Evolutionary conservation across 1,140 invertebrate species (phyloP).

Genomic region (Bacillus rossius): DNA sequence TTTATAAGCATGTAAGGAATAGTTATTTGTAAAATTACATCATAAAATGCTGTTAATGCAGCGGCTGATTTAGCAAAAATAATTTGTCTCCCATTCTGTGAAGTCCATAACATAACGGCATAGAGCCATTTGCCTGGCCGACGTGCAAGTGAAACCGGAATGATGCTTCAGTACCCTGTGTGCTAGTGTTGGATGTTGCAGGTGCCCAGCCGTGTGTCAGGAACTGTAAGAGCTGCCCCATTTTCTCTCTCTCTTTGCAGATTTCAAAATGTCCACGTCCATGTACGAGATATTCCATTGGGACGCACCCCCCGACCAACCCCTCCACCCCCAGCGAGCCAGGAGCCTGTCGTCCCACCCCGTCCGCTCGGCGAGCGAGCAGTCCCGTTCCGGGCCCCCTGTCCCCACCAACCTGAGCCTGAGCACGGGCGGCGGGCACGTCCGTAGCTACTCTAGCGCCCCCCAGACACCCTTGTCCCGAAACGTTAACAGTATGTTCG

Average conservation of each 20-base stretch:
- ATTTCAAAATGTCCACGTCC: slow-evolving; percentile 62
- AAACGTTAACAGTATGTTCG: slow-evolving; percentile 8
- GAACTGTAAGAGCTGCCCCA: no score
- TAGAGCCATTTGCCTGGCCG: no score
- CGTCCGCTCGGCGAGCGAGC: not conserved
- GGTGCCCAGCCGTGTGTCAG: no score
- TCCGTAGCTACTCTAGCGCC: slow-evolving; percentile 3
- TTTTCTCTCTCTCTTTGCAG: slow-evolving; percentile 43
- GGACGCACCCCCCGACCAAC: slow-evolving; percentile 43
- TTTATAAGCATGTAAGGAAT: no score
- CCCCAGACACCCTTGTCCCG: slow-evolving; percentile 9
- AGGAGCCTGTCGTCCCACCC: slow-evolving; percentile 38
- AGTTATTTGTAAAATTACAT: no score
- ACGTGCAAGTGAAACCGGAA: no score
- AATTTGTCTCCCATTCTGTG: no score
- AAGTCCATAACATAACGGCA: no score
- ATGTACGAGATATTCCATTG: slow-evolving; percentile 74
- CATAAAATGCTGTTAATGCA: no score
- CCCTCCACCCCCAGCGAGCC: slow-evolving; percentile 39
- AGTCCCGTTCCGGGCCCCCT: not conserved
- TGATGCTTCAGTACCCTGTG: no score
- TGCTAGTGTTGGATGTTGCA: no score
- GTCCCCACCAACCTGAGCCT: slow-evolving; percentile 3
- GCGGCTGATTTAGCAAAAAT: no score
- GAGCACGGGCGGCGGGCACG: not conserved